Evolutionary conservation across 2,888 invertebrate genomes (phyloP).

Genomic region (Platerodrilus igneus): DNA sequence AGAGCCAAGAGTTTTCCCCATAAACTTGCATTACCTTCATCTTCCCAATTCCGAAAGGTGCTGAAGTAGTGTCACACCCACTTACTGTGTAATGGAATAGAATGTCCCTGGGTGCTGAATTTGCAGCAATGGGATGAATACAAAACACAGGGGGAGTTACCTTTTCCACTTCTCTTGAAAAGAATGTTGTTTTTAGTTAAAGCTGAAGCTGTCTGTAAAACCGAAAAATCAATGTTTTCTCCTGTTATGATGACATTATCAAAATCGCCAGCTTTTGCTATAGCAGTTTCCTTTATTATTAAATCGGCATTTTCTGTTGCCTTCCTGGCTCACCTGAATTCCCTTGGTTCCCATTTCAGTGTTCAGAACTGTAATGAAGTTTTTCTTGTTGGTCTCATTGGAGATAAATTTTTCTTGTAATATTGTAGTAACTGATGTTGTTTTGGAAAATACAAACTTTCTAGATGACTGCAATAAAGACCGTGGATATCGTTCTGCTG

Average conservation of each 20-base stretch:
- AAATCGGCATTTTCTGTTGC: background rate
- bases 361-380: conserved; percentile 16
- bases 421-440: conserved; percentile 13
- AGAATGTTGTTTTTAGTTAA: background rate
- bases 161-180: background rate
- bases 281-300: background rate
- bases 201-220: no score
- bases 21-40: no score
- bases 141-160: no score
- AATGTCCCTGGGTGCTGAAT: no score
- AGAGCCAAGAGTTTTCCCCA: no score
- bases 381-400: conserved; percentile 16
- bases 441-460: conserved; percentile 14
- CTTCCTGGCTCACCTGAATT: conserved; percentile 17
- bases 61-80: no score
- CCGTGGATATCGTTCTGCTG: conserved; percentile 12
- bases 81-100: no score
- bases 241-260: no score
- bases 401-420: conserved; percentile 19
- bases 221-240: no score
- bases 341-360: conserved; percentile 13
- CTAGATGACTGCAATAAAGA: conserved; percentile 9
- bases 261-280: no score
- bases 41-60: no score
- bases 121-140: no score